phyloP scores from a whole-genome alignment of 2,113 vertebrate species.

The Saguinus imperator region DNA sequence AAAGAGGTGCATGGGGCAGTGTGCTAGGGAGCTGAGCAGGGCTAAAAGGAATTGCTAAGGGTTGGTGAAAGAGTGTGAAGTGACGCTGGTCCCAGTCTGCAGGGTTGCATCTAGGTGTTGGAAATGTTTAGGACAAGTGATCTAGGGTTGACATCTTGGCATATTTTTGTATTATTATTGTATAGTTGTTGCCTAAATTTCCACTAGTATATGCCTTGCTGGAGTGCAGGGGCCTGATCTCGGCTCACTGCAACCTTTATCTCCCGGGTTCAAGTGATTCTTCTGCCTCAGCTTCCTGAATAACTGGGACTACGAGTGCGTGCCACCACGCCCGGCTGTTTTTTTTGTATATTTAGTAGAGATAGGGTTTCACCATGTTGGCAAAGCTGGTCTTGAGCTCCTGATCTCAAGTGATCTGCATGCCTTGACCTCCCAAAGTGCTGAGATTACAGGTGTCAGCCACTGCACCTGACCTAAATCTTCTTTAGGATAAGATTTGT shows the following conservation, averaged over 20 bases:
- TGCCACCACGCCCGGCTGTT: too few species aligned
- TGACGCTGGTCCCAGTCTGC: not conserved
- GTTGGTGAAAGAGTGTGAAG: not conserved
- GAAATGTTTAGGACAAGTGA: not conserved
- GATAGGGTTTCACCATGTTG: too few species aligned
- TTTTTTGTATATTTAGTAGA: too few species aligned
- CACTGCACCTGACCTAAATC: not conserved
- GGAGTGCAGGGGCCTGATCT: not conserved
- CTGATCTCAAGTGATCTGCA: too few species aligned
- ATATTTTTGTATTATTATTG: not conserved
- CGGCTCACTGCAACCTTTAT: too few species aligned
- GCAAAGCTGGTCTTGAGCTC: too few species aligned
- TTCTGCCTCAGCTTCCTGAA: too few species aligned
- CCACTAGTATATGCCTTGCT: not conserved
- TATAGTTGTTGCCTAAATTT: not conserved
- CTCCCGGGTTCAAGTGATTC: too few species aligned
- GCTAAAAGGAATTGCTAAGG: not conserved
- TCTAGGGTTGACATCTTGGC: not conserved
- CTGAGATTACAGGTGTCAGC: too few species aligned
- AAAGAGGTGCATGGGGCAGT: not conserved
- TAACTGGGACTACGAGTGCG: too few species aligned
- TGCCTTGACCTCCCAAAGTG: too few species aligned
- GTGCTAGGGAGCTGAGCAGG: not conserved
- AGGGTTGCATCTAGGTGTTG: not conserved
- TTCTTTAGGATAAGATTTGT: not conserved